Base-by-base conservation (phyloP, 2,797 vertebrate species). In the Coranthus polyacanthus region DNA sequence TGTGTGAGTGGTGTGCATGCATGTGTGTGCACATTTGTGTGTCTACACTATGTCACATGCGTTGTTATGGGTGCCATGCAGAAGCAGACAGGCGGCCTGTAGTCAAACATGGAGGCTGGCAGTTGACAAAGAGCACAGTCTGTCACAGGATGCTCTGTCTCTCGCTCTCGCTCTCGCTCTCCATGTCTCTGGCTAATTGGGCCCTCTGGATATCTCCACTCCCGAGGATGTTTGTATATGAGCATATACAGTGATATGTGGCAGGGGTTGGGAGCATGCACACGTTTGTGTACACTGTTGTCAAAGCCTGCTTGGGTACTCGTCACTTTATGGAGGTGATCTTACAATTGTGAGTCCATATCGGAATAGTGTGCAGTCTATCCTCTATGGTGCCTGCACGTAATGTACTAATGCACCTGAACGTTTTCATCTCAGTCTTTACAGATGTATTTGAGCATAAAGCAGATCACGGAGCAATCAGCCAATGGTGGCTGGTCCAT, bases 171-270 rank as follows among this genome's bases (percentile, higher is more conserved):
- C n/a, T 37, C 68, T 49, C 68, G 2, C 77, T 70, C 77, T 73
- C 49, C 52, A 53, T 83, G 57, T 83, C 76, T 59, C 55, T 5
- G 34, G 56, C 76, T 90, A 90, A 90, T 90, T 91, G 87, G 89
- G 79, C 85, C 88, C 84, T 87, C 72, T 88, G 84, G 89, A 90
- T 83, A 79, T 85, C 81, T 83, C 73, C 81, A 68, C 87, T 84
- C 67, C 62, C 10, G 73, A 68, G 77, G 72, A 83, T 87, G 84
- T 90, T 91, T 87, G 85, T 86, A 72, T 83, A 83, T 6, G 10
- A 80, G 78, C 52, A 72, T 73, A 71, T 76, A 73, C 64, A 53
- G 49, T 41, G 54, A 68, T 78, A 66, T 46, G 65, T 61, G 60
- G 53, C 60, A 54, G 60, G 49, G 54, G 52, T 52, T 55, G 38